These are phyloP conservation scores for Phalloptychus januarius DNA, from an alignment of 2,797 vertebrate species.

Conservation along the genomic window DNA sequence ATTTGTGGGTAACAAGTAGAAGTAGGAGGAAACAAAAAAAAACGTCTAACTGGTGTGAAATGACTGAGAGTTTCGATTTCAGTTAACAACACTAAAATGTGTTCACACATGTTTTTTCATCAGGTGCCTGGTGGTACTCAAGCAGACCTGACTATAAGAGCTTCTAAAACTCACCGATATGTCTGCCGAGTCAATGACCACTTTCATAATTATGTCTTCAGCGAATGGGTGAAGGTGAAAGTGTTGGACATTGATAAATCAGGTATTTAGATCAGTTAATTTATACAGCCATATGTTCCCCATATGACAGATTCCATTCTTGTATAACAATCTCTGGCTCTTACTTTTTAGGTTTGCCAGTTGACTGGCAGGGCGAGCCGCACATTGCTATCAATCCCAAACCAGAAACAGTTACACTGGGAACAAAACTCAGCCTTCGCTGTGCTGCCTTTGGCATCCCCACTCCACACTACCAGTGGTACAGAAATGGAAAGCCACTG, in stretches of 20 bases:
- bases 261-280: slow-evolving; percentile 60
- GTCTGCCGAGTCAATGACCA: slow-evolving; percentile 85
- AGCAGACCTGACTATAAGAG: slow-evolving; percentile 77
- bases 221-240: slow-evolving; percentile 86
- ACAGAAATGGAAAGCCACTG: slow-evolving; percentile 82
- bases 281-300: not conserved
- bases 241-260: slow-evolving; percentile 75
- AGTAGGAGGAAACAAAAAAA: not conserved
- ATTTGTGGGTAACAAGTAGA: not conserved
- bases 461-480: slow-evolving; percentile 86
- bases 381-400: slow-evolving; percentile 79
- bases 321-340: not conserved
- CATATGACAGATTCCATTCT: not conserved
- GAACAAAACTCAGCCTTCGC: slow-evolving; percentile 71
- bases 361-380: slow-evolving; percentile 83
- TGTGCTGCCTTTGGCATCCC: slow-evolving; percentile 86
- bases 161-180: slow-evolving; percentile 75
- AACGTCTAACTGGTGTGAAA: not conserved
- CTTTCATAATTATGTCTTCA: slow-evolving; percentile 77
- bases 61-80: not conserved
- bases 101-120: not conserved
- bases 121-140: slow-evolving; percentile 78
- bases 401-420: slow-evolving; percentile 68
- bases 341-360: slow-evolving; percentile 69
- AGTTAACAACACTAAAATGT: not conserved